A percentile compares a stretch with the other conserved stretches of the same genome.
phyloP scores from a whole-genome alignment of 2,113 vertebrate genomes.

The Tylochromis polylepis region DNA sequence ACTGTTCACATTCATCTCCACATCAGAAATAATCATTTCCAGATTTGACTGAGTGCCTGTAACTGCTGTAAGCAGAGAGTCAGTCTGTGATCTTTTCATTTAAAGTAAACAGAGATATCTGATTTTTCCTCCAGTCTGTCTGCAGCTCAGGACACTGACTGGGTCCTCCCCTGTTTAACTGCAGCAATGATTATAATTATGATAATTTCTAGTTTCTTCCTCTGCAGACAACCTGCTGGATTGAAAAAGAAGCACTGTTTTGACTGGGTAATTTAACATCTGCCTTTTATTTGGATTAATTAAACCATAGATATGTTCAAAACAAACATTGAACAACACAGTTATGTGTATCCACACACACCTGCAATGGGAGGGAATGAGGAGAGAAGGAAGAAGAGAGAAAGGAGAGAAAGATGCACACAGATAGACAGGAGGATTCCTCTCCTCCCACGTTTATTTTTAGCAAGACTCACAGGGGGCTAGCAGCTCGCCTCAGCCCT shows the following conservation, averaged over 20 bases:
- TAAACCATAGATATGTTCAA: neutral
- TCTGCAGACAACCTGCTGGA: neutral
- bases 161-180: neutral
- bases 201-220: neutral
- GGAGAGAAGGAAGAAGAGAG: neutral
- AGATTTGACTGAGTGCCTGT: neutral
- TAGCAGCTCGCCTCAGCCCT: slow-evolving; percentile 35
- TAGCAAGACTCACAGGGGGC: slow-evolving; percentile 63
- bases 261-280: neutral
- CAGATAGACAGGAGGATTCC: slow-evolving; percentile 35
- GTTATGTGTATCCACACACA: neutral
- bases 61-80: neutral
- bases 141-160: neutral
- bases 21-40: neutral
- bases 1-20: neutral
- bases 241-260: neutral
- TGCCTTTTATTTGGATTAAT: neutral
- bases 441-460: slow-evolving; percentile 64
- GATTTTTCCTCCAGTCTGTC: neutral
- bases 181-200: neutral
- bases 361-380: neutral
- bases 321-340: neutral
- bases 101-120: neutral
- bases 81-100: neutral
- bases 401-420: slow-evolving; percentile 5